phyloP scores from a whole-genome alignment of 2,888 invertebrate species.

The Papilio gigon region DNA sequence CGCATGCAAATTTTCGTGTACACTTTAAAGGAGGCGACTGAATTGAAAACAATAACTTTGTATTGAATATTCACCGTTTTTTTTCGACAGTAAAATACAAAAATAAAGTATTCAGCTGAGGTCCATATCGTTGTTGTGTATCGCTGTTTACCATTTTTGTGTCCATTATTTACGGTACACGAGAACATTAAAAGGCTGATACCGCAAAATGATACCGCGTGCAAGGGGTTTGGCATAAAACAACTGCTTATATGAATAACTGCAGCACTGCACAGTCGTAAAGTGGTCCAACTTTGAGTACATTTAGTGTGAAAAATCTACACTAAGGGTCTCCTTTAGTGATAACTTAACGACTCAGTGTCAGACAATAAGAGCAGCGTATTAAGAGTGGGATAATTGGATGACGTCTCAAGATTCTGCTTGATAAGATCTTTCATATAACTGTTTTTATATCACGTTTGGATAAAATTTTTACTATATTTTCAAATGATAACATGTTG shows the following conservation, averaged over 20 bases:
- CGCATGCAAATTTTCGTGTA: slow-evolving; percentile 31
- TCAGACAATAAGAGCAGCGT: too few species aligned
- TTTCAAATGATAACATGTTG: too few species aligned
- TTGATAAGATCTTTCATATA: slow-evolving; percentile 30
- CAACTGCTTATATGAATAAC: slow-evolving; percentile 32
- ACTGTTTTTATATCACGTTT: too few species aligned
- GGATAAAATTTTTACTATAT: too few species aligned
- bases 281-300: too few species aligned
- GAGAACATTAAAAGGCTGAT: slow-evolving; percentile 5
- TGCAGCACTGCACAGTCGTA: too few species aligned
- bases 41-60: slow-evolving; percentile 16
- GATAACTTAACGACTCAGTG: too few species aligned
- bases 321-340: too few species aligned
- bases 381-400: slow-evolving; percentile 46
- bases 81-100: slow-evolving; percentile 17
- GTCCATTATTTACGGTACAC: slow-evolving; percentile 29
- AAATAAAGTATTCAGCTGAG: slow-evolving; percentile 26
- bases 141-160: slow-evolving; percentile 25
- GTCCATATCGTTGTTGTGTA: slow-evolving; percentile 29
- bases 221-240: slow-evolving; percentile 23
- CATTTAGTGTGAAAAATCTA: too few species aligned
- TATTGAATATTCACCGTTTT: slow-evolving; percentile 29
- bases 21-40: slow-evolving; percentile 23
- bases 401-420: slow-evolving; percentile 48
- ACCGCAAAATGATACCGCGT: slow-evolving; percentile 31